phyloP scores from a whole-genome alignment of 2,888 invertebrate genomes.

The Heliconius aoede region DNA sequence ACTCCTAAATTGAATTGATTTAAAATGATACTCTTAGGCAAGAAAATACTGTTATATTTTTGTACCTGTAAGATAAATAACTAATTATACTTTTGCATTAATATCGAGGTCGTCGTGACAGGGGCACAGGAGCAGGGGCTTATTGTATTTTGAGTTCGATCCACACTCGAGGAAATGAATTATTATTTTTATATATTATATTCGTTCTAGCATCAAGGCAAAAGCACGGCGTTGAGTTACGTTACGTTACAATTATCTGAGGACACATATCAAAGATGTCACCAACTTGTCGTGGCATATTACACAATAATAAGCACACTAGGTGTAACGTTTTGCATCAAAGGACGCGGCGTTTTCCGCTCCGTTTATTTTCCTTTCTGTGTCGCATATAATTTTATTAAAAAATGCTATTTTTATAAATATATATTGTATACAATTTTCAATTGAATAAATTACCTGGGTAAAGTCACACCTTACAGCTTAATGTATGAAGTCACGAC shows the following conservation, averaged over 20 bases:
- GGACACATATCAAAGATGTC: constrained; percentile 26
- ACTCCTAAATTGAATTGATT: neutral
- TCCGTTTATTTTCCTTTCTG: constrained; percentile 56
- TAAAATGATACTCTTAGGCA: neutral
- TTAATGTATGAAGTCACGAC: constrained; percentile 10
- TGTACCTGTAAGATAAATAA: neutral
- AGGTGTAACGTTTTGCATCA: constrained; percentile 60
- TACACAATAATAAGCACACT: constrained; percentile 50
- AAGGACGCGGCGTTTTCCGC: constrained; percentile 52
- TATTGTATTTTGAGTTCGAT: no score
- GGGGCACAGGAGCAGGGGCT: no score
- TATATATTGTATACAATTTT: neutral
- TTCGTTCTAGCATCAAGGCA: no score
- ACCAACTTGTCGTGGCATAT: constrained; percentile 42
- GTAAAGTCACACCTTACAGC: constrained; percentile 15
- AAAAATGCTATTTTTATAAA: neutral
- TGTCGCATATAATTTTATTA: constrained; percentile 15
- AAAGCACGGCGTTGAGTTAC: no score
- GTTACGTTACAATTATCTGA: neutral
- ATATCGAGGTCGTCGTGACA: no score
- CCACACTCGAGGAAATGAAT: no score
- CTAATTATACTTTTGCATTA: neutral
- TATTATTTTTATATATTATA: no score
- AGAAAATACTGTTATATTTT: neutral
- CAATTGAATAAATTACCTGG: neutral